Evolutionary conservation across 2,888 invertebrate species (phyloP), one percentile per base, ranked within the genome.

Genomic region (Brachylomia viminalis): DNA sequence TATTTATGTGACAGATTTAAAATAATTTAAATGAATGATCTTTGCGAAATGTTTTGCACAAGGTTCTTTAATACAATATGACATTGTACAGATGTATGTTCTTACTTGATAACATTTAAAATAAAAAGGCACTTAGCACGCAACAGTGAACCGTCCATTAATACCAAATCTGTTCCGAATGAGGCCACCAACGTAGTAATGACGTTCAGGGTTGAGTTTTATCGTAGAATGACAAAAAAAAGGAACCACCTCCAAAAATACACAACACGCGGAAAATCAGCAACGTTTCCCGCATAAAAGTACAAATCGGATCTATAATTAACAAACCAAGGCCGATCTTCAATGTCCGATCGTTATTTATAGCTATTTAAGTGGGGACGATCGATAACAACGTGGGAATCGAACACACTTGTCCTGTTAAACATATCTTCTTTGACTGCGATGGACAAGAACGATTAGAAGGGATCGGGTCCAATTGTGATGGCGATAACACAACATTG

Each of bases 301-400:
- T 73, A 78, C 68, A 85, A 83, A 82, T 85, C 65, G 42, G 42
- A 62, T 72, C 72, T 78, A 82, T 77, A 82, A 85, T 85, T 74
- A 82, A 75, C 71, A 77, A 81, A 70, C 76, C 79, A 86, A 88
- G 88, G 86, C 38, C 72, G 70, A 72, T 82, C 70, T 74, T 76
- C 71, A 84, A 82, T 79, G 80, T 62, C 58, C 75, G 64, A 79
- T 75, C 58, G 58, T 83, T 88, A 86, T 87, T 87, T 86, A 87
- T 88, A 88, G 83, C 77, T 70, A 69, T 87, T 82, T 80, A 86
- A 87, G 88, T 85, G 85, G 79, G 56, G 62, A 49, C 75, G 82
- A 87, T 90, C 88, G 87, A 88, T 85, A 86, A 81, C 78, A 80
- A 83, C 88, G 90, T 90, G 90, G 89, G 90, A 90, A 90, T 81